phyloP scores from a whole-genome alignment of 1,140 invertebrate species.

The Halotydeus destructor region DNA sequence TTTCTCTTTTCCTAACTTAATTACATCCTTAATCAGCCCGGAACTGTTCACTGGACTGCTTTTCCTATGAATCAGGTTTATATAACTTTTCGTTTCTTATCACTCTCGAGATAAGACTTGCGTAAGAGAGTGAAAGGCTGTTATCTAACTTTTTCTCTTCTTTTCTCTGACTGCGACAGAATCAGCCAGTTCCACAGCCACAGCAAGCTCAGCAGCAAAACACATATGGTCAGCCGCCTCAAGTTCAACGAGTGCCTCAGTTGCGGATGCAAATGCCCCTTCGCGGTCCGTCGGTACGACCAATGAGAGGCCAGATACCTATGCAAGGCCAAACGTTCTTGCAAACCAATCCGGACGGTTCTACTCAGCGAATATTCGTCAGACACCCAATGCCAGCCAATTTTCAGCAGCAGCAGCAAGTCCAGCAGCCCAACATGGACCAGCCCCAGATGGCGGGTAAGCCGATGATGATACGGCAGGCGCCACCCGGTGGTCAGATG shows the following conservation, averaged over 20 bases:
- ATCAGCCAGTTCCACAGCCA: conserved; percentile 19
- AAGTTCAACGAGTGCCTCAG: conserved; percentile 1
- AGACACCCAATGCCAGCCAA: conserved; percentile 15
- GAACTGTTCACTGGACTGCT: conserved; percentile 3
- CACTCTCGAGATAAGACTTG: neutral
- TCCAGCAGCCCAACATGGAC: neutral
- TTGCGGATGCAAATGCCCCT: neutral
- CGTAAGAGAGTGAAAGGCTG: neutral
- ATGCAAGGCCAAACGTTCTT: too few relatives aligned
- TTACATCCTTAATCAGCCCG: neutral
- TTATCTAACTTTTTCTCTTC: neutral
- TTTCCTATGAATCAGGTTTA: neutral
- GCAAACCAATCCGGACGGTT: conserved; percentile 7
- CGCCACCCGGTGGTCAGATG: neutral
- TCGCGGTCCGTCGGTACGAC: too few relatives aligned
- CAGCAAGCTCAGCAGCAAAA: conserved; percentile 13
- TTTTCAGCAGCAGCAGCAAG: conserved; percentile 4
- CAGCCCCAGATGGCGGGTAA: neutral
- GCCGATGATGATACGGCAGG: conserved; percentile 4
- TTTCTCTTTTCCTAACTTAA: too few relatives aligned
- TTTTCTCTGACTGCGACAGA: too few relatives aligned
- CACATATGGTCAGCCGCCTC: neutral
- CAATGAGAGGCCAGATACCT: neutral
- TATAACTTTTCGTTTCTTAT: neutral
- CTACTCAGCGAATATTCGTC: conserved; percentile 11